Percentiles rank a stretch among this genome's conserved stretches.
Evolutionary conservation across 2,113 vertebrate genomes (phyloP).

Genomic region (Ramphastos sulfuratus): DNA sequence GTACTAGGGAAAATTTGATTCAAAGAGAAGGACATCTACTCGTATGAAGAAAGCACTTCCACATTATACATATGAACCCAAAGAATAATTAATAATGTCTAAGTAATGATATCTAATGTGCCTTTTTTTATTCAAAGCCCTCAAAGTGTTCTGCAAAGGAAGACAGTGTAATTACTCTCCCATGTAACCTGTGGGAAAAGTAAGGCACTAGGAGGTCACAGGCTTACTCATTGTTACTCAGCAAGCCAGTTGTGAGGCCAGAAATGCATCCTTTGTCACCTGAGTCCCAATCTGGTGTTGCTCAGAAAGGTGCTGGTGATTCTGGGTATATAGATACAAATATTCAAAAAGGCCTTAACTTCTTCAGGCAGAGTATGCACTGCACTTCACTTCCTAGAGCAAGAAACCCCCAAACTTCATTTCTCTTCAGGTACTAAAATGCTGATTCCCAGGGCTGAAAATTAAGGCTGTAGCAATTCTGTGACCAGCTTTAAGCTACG

Average conservation of each 20-base stretch:
- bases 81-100: background rate
- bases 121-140: conserved; percentile 1
- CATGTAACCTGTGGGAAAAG: conserved; percentile 36
- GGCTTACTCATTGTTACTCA: background rate
- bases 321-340: background rate
- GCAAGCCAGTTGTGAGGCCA: background rate
- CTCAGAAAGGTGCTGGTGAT: background rate
- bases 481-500: background rate
- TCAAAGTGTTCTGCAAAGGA: conserved; percentile 6
- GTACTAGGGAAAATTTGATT: background rate
- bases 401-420: background rate
- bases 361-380: background rate
- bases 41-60: background rate
- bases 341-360: background rate
- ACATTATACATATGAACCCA: background rate
- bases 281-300: background rate
- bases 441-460: background rate
- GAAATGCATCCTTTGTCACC: background rate
- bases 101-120: background rate
- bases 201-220: conserved; percentile 14
- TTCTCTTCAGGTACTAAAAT: background rate
- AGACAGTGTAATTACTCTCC: background rate
- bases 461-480: background rate
- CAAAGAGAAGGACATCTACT: background rate
- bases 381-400: background rate